Conservation (phyloP, 2,113 vertebrate species). For the Silurus glanis region DNA sequence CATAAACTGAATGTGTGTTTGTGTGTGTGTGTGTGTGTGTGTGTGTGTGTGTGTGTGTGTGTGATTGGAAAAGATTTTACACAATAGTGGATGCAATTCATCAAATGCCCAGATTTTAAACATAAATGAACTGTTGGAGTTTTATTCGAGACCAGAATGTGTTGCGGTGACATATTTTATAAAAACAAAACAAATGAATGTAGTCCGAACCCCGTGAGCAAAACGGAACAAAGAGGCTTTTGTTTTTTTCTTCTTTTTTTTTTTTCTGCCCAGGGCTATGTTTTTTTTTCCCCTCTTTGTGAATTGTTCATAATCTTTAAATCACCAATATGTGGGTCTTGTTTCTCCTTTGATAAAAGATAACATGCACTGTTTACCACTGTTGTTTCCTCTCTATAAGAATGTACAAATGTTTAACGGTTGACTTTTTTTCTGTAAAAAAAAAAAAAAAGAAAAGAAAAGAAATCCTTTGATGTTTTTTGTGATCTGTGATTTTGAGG, state of each 20-base stretch:
- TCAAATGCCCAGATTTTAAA: conserved; percentile 20
- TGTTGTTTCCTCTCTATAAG: conserved; percentile 39
- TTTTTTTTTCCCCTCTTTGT: background rate
- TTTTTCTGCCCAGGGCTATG: conserved; percentile 18
- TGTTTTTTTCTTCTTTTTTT: conserved; percentile 38
- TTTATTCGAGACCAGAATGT: conserved; percentile 1
- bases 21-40: conserved; percentile 11
- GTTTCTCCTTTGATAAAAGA: conserved; percentile 39
- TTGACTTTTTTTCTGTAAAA: conserved; percentile 9
- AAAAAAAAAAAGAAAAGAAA: conserved; percentile 3
- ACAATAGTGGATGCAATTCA: conserved; percentile 40
- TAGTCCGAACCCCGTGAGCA: conserved; percentile 35
- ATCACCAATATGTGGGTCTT: conserved; percentile 30
- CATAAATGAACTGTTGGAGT: background rate
- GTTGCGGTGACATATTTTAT: conserved; percentile 19
- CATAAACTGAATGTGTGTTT: conserved; percentile 31
- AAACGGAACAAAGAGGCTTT: conserved; percentile 46
- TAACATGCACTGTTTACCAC: conserved; percentile 53
- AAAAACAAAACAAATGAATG: conserved; percentile 5
- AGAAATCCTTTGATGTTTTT: conserved; percentile 26
- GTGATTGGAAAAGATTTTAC: conserved; percentile 24
- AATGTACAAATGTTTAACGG: conserved; percentile 45
- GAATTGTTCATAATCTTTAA: conserved; percentile 42
- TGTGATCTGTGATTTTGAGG: conserved; percentile 38
- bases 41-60: conserved; percentile 14